These are phyloP conservation scores for Laothoe populi DNA, from an alignment of 2,888 invertebrate species.

Conservation along the genomic window DNA sequence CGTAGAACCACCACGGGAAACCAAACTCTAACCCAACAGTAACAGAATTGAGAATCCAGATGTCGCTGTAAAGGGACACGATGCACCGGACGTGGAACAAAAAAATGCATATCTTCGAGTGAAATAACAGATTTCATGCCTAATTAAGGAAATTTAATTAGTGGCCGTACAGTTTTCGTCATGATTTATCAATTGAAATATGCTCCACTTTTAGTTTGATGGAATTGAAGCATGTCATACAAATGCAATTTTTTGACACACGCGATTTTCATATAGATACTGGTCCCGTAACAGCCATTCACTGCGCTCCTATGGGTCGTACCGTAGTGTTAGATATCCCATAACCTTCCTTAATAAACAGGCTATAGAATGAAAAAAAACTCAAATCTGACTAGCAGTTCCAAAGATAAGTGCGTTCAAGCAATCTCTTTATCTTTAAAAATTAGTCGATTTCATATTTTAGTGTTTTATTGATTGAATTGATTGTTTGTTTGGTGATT, in stretches of 20 bases:
- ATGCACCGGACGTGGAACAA: slow-evolving; percentile 59
- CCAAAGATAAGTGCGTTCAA: too few species aligned
- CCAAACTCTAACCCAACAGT: slow-evolving; percentile 36
- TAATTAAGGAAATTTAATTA: slow-evolving; percentile 44
- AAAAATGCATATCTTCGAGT: slow-evolving; percentile 45
- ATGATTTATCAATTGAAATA: not conserved
- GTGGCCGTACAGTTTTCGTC: not conserved
- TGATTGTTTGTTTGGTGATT: too few species aligned
- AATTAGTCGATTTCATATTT: too few species aligned
- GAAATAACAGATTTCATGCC: slow-evolving; percentile 54
- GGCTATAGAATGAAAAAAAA: too few species aligned
- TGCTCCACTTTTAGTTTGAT: not conserved
- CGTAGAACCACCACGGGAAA: slow-evolving; percentile 51
- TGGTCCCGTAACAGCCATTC: too few species aligned
- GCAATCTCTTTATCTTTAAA: too few species aligned
- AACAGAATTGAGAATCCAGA: slow-evolving; percentile 42
- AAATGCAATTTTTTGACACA: not conserved
- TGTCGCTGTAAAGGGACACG: not conserved
- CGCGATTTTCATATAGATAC: too few species aligned
- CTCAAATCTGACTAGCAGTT: too few species aligned
- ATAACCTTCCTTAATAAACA: too few species aligned
- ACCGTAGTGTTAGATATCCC: too few species aligned
- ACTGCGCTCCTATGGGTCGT: too few species aligned
- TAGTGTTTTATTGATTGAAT: too few species aligned
- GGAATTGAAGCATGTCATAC: not conserved